Percentiles rank a stretch among this genome's conserved stretches.
These are phyloP conservation scores for Carterocephalus palaemon DNA, from an alignment of 2,888 invertebrate genomes.

Conservation along the genomic window DNA sequence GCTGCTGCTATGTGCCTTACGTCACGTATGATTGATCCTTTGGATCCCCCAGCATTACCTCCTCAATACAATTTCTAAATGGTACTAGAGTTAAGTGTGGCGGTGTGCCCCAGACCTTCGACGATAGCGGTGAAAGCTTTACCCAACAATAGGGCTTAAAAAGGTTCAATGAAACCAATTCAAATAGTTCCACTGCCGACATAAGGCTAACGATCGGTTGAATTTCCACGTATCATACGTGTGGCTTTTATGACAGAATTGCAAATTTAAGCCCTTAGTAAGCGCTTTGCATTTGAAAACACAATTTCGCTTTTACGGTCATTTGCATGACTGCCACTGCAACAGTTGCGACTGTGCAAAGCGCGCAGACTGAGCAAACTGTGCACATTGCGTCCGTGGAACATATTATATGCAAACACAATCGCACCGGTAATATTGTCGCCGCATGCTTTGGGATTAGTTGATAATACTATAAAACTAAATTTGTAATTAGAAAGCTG, in stretches of 20 bases:
- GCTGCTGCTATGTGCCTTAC: no score
- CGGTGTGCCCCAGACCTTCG: no score
- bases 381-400: slow-evolving; percentile 34
- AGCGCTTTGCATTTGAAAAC: slow-evolving; percentile 72
- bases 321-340: slow-evolving; percentile 71
- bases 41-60: no score
- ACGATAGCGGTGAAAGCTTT: no score
- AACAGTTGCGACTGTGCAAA: slow-evolving; percentile 56
- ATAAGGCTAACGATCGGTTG: slow-evolving; percentile 58
- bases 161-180: slow-evolving; percentile 28
- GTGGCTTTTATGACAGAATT: slow-evolving; percentile 73
- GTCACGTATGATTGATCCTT: no score
- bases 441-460: no score
- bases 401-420: slow-evolving; percentile 37
- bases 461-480: no score
- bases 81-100: no score
- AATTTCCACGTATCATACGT: slow-evolving; percentile 69
- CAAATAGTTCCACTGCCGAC: slow-evolving; percentile 28
- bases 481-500: no score
- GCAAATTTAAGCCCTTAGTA: slow-evolving; percentile 78
- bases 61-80: no score
- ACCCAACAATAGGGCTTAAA: slow-evolving; percentile 23
- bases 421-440: slow-evolving; percentile 30
- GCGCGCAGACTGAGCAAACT: slow-evolving; percentile 29
- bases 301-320: slow-evolving; percentile 76